Conservation (phyloP, 2,888 invertebrate species). For the Diplazon laetatorius region DNA sequence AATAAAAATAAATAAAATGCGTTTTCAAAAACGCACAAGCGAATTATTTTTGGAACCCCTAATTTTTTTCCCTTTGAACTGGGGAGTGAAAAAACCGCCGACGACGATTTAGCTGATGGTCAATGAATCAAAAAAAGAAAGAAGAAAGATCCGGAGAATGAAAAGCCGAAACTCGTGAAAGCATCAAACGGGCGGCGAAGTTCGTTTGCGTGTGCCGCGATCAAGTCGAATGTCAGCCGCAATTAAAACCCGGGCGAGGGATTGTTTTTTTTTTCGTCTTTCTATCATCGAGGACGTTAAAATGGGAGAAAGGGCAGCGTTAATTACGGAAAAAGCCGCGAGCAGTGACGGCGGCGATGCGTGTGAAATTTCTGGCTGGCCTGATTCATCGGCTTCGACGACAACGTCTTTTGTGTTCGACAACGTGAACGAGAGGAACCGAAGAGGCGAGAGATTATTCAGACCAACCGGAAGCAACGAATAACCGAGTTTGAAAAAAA, state of each 20-base stretch:
- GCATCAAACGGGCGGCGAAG: neutral
- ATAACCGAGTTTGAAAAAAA: neutral
- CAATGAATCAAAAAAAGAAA: too few relatives aligned
- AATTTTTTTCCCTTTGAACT: too few relatives aligned
- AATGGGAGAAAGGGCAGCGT: neutral
- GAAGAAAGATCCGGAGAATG: too few relatives aligned
- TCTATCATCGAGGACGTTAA: neutral
- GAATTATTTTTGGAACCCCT: too few relatives aligned
- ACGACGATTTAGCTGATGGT: too few relatives aligned
- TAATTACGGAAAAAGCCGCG: slow-evolving; percentile 6
- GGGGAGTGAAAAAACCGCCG: too few relatives aligned
- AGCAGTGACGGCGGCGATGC: neutral
- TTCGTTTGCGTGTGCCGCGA: neutral
- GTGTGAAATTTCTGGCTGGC: neutral
- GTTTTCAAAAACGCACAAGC: too few relatives aligned
- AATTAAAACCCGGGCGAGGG: too few relatives aligned
- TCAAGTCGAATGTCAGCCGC: neutral
- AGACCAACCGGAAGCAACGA: slow-evolving; percentile 42
- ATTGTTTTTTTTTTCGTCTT: too few relatives aligned
- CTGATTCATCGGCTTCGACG: neutral
- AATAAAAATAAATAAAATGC: too few relatives aligned
- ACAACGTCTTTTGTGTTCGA: neutral
- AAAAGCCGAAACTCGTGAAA: neutral
- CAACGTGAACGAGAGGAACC: neutral
- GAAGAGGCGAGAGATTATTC: slow-evolving; percentile 20